phyloP scores from a whole-genome alignment of 2,113 vertebrate species.

The Campylomormyrus numenius region DNA sequence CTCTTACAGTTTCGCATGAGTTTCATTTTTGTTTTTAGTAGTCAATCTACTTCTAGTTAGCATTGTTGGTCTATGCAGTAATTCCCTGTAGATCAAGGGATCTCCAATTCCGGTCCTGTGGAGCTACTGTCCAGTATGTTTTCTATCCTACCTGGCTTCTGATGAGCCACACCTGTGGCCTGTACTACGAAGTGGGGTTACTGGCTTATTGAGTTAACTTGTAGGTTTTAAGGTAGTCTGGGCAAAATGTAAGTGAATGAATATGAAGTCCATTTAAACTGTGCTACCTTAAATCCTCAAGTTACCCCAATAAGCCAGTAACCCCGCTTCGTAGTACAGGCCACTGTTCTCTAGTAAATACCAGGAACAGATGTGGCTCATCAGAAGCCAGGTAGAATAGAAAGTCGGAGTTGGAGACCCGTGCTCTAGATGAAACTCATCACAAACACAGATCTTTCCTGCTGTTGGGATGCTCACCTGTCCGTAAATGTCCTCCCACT shows the following conservation, averaged over 20 bases:
- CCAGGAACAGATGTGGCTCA: neutral
- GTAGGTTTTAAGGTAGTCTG: too few relatives aligned
- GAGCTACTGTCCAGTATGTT: neutral
- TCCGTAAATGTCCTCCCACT: slow-evolving; percentile 77
- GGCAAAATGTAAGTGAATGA: too few relatives aligned
- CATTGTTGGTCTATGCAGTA: neutral
- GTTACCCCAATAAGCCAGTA: too few relatives aligned
- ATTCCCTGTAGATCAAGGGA: neutral
- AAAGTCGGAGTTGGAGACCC: neutral
- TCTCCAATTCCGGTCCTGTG: neutral
- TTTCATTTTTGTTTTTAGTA: neutral
- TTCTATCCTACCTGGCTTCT: neutral
- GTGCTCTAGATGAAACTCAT: neutral
- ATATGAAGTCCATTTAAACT: too few relatives aligned
- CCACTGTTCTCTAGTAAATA: too few relatives aligned
- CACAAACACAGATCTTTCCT: neutral
- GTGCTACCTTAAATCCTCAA: too few relatives aligned
- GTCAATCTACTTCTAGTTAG: neutral
- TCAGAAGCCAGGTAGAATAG: neutral
- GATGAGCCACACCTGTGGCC: neutral
- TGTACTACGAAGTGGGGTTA: too few relatives aligned
- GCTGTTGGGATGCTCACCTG: slow-evolving; percentile 61
- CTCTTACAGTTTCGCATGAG: neutral
- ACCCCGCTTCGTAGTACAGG: too few relatives aligned
- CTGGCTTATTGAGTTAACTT: too few relatives aligned